Evolutionary conservation across 2,113 vertebrate genomes (phyloP).

Genomic region (Toxostoma redivivum): DNA sequence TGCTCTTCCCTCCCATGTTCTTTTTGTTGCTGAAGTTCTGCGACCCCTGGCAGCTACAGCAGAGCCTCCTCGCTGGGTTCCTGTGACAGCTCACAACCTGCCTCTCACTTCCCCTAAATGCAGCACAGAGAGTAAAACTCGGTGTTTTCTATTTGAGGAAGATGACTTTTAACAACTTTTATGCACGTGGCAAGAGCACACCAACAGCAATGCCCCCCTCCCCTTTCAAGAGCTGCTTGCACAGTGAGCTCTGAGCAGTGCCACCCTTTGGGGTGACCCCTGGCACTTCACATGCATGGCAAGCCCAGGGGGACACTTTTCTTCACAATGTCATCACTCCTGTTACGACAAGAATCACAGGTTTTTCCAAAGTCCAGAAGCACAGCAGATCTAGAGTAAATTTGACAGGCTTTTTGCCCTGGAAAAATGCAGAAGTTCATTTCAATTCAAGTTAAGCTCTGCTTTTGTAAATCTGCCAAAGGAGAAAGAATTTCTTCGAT

Average conservation of each 20-base stretch:
- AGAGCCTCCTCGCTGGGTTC: background rate
- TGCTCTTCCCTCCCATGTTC: background rate
- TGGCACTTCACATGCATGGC: background rate
- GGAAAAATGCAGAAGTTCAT: constrained; percentile 50
- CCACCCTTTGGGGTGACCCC: background rate
- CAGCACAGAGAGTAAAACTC: no score
- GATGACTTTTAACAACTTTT: background rate
- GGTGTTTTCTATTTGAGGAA: background rate
- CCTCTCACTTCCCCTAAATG: background rate
- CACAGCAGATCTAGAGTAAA: background rate
- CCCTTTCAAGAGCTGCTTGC: background rate
- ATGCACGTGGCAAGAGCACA: background rate
- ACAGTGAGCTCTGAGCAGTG: background rate
- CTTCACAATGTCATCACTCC: background rate
- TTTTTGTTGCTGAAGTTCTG: background rate
- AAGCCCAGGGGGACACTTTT: background rate
- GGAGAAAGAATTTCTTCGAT: constrained; percentile 37
- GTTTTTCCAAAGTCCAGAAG: background rate
- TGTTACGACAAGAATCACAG: background rate
- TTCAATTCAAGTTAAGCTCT: constrained; percentile 52
- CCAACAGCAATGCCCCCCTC: background rate
- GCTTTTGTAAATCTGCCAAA: constrained; percentile 53
- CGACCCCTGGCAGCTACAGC: background rate
- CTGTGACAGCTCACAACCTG: background rate
- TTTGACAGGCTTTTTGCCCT: constrained; percentile 32